Evolutionary conservation across 1,140 invertebrate genomes (phyloP).

Genomic region (Drosophila insularis): DNA sequence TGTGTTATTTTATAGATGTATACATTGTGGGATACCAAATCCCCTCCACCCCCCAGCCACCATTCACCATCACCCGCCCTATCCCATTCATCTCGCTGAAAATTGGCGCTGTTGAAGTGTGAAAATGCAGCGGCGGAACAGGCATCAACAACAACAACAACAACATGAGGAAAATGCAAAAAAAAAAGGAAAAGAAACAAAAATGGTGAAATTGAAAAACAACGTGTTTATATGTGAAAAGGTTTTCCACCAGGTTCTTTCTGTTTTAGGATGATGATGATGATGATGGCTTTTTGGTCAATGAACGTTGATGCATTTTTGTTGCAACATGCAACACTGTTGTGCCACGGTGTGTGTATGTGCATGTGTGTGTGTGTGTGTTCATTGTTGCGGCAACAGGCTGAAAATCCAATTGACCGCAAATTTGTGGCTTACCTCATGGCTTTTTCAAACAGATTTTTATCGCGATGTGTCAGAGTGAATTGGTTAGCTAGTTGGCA

Average conservation of each 20-base stretch:
- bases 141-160: background rate
- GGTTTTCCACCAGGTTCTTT: slow-evolving; percentile 24
- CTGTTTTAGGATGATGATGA: slow-evolving; percentile 3
- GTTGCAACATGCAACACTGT: slow-evolving; percentile 68
- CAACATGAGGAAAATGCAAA: background rate
- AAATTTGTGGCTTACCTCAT: slow-evolving; percentile 69
- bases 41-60: too few relatives aligned
- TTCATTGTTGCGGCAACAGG: slow-evolving; percentile 64
- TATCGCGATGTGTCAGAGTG: slow-evolving; percentile 48
- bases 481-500: background rate
- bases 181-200: slow-evolving; percentile 40
- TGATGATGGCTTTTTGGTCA: slow-evolving; percentile 48
- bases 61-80: too few relatives aligned
- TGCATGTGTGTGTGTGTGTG: slow-evolving; percentile 11
- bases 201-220: slow-evolving; percentile 40
- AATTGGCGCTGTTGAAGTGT: slow-evolving; percentile 61
- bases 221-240: slow-evolving; percentile 43
- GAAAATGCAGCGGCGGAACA: slow-evolving; percentile 61
- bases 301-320: slow-evolving; percentile 68
- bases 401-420: slow-evolving; percentile 74
- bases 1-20: background rate
- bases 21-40: background rate
- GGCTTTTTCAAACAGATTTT: slow-evolving; percentile 76
- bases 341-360: slow-evolving; percentile 16
- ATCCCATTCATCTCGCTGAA: background rate